Evolutionary conservation across 2,797 vertebrate genomes (phyloP).

Genomic region (Protosalanx chinensis): DNA sequence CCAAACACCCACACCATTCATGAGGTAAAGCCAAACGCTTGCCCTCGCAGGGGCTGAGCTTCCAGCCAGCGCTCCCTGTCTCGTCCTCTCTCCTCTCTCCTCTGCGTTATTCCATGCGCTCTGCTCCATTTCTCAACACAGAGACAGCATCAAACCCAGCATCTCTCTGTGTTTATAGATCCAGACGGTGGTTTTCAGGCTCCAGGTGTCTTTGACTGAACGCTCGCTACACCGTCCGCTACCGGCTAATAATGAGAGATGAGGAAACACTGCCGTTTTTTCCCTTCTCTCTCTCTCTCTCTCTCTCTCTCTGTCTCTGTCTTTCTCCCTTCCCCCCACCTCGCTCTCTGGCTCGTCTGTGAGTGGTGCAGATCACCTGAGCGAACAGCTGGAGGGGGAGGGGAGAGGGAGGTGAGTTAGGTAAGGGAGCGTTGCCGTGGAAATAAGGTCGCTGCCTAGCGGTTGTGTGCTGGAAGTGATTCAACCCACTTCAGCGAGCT

Average conservation of each 20-base stretch:
- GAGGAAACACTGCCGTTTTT: constrained; percentile 52
- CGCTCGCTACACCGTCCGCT: constrained; percentile 56
- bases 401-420: constrained; percentile 45
- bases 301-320: constrained; percentile 38
- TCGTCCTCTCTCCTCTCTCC: not conserved
- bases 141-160: not conserved
- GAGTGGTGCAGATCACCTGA: constrained; percentile 76
- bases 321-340: constrained; percentile 29
- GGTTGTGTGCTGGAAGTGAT: constrained; percentile 59
- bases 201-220: constrained; percentile 50
- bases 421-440: constrained; percentile 64
- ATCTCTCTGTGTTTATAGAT: constrained; percentile 14
- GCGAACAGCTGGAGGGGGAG: constrained; percentile 48
- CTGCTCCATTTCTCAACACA: constrained; percentile 5
- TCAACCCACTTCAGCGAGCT: constrained; percentile 31
- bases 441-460: constrained; percentile 72
- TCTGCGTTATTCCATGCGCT: constrained; percentile 1
- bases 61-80: not conserved
- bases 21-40: too few species aligned
- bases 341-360: constrained; percentile 48
- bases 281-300: constrained; percentile 27
- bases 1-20: not conserved
- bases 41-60: not conserved
- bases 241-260: constrained; percentile 58
- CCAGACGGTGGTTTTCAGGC: constrained; percentile 55